Evolutionary conservation across 2,888 invertebrate genomes (phyloP), one percentile per base, ranked within the genome.

Genomic region (Drosophila mimetica): DNA sequence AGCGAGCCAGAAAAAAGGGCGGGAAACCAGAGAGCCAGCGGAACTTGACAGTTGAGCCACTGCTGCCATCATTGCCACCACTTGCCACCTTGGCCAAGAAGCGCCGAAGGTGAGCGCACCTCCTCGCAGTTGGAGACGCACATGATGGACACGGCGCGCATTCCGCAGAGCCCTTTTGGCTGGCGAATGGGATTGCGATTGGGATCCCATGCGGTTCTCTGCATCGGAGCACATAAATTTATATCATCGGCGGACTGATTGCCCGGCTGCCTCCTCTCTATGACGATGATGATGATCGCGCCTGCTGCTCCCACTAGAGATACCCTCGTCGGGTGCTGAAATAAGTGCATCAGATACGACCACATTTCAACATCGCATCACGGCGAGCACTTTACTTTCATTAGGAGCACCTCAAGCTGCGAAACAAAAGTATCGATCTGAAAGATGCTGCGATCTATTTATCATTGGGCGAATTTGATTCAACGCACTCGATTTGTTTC

Each of bases 1-100:
- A 59, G 25, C 74, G 32, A 28, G 4, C 55, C n/a, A n/a, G n/a
- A n/a, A 47, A 6, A 61, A 47, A 30, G 16, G 64, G 22, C 47
- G 36, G 60, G 47, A 41, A 64, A 34, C 30, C 30, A 11, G 30
- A 25, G 25, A 9, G 11, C 61, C 53, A 34, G 32, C 60, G 51
- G 71, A 73, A 69, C 66, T 80, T 89, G 90, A 89, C 89, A 84
- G 85, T 73, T 90, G 90, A 90, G 84, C 84, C 86, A 90, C 84
- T 90, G 89, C 89, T 90, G 90, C 90, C 90, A 89, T 88, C 80
- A 78, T 75, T 76, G 86, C 81, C 60, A 39, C 64, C 69, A 60
- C 71, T 83, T 79, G 80, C 83, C 79, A 76, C 60, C 76, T 53
- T 69, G 60, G 63, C 25, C 65, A 69, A 70, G 84, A 79, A 83